Percentiles rank a stretch among this genome's conserved stretches.
Evolutionary conservation across 2,797 vertebrate genomes (phyloP).

Genomic region (Molossus alvarezi): DNA sequence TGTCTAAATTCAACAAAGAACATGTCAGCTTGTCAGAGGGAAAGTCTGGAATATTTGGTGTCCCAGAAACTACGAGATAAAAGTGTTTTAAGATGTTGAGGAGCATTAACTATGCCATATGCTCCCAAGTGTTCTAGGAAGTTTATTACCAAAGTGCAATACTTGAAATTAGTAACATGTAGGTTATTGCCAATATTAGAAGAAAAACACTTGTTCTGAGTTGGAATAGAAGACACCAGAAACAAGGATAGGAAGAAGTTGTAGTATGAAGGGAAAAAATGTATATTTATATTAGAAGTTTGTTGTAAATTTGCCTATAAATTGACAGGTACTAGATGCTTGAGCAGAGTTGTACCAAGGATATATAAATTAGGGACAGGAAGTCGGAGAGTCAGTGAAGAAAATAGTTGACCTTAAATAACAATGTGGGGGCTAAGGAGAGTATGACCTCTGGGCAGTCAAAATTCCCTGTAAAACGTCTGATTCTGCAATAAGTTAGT

Average conservation of each 20-base stretch:
- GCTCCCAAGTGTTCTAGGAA: neutral
- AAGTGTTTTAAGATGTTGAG: neutral
- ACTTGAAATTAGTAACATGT: slow-evolving; percentile 55
- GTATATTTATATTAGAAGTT: neutral
- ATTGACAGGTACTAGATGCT: neutral
- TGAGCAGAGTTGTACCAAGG: neutral
- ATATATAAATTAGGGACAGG: neutral
- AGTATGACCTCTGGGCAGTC: no score
- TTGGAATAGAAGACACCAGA: neutral
- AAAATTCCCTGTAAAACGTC: neutral
- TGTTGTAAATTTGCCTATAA: neutral
- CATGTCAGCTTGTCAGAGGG: neutral
- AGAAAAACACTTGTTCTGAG: neutral
- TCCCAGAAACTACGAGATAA: neutral
- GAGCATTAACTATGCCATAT: neutral
- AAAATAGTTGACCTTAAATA: neutral
- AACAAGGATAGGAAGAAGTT: neutral
- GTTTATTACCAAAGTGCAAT: neutral
- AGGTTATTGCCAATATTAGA: neutral
- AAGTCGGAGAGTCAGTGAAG: neutral
- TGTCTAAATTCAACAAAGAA: neutral
- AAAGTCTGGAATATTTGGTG: neutral
- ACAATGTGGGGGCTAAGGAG: neutral
- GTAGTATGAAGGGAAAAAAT: neutral
- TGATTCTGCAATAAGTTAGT: no score